These are phyloP conservation scores for Cryptotis parvus DNA, from an alignment of 2,113 vertebrate species.

Conservation along the genomic window DNA sequence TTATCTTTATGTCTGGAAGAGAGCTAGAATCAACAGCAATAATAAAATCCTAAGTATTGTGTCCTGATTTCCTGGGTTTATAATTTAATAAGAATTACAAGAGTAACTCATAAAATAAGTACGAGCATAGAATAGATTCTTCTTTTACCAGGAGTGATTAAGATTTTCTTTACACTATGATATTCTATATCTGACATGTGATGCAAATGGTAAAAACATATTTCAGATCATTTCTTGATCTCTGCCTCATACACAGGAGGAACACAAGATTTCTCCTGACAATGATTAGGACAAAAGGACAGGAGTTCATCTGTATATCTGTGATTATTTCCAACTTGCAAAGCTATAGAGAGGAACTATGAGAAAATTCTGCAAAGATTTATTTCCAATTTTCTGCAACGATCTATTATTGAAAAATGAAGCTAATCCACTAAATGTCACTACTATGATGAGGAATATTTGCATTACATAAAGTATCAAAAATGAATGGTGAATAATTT, in stretches of 20 bases:
- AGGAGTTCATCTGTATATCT: background rate
- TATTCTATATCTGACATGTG: conserved; percentile 1
- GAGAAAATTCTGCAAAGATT: background rate
- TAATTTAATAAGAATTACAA: background rate
- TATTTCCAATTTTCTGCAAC: background rate
- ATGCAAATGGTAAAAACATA: background rate
- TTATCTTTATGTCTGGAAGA: background rate
- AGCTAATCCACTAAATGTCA: conserved; percentile 11
- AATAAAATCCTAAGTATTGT: background rate
- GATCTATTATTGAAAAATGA: conserved; percentile 42
- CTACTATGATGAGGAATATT: background rate
- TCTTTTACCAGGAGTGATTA: background rate
- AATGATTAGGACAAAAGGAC: background rate
- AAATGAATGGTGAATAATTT: conserved; percentile 5
- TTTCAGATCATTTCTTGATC: background rate
- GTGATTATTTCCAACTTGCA: background rate
- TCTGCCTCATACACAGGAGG: background rate
- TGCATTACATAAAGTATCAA: background rate
- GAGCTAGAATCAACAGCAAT: background rate
- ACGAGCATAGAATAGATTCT: background rate
- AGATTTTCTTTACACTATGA: background rate
- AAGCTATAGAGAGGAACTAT: background rate
- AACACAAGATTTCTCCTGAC: background rate
- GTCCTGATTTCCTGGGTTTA: background rate
- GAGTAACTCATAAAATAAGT: background rate